Percentiles rank a stretch among this genome's conserved stretches.
phyloP scores from a whole-genome alignment of 2,888 invertebrate genomes.

The Caenorhabditis sp. region DNA sequence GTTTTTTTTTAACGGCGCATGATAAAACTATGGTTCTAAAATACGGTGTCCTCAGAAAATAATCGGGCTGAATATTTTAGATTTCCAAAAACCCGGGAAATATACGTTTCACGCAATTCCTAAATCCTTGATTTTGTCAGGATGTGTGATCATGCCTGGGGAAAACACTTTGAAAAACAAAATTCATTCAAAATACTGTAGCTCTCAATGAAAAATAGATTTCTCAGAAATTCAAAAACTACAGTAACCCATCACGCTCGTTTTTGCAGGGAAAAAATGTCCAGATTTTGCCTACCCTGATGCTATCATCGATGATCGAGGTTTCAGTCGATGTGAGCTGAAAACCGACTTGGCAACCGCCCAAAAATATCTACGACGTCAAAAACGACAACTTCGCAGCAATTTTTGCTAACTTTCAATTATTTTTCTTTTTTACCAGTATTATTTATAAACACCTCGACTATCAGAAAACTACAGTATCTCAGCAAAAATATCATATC shows the following conservation, averaged over 20 bases:
- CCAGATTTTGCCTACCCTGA: conserved; percentile 58
- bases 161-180: no score
- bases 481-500: neutral
- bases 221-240: neutral
- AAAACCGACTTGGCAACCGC: conserved; percentile 46
- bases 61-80: no score
- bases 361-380: conserved; percentile 47
- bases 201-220: conserved; percentile 1
- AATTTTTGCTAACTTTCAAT: conserved; percentile 52
- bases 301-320: conserved; percentile 53
- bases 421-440: neutral
- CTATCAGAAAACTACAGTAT: neutral
- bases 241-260: neutral
- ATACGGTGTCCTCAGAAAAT: no score
- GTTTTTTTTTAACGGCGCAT: neutral
- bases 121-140: no score
- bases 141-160: no score
- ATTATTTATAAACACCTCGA: neutral
- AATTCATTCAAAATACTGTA: neutral
- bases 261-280: conserved; percentile 58
- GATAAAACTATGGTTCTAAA: no score
- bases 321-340: conserved; percentile 56
- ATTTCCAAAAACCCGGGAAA: no score
- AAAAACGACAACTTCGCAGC: conserved; percentile 53
- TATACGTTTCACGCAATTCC: no score